These are phyloP conservation scores for Frieseomelitta varia DNA, from an alignment of 1,140 invertebrate species.

Conservation along the genomic window DNA sequence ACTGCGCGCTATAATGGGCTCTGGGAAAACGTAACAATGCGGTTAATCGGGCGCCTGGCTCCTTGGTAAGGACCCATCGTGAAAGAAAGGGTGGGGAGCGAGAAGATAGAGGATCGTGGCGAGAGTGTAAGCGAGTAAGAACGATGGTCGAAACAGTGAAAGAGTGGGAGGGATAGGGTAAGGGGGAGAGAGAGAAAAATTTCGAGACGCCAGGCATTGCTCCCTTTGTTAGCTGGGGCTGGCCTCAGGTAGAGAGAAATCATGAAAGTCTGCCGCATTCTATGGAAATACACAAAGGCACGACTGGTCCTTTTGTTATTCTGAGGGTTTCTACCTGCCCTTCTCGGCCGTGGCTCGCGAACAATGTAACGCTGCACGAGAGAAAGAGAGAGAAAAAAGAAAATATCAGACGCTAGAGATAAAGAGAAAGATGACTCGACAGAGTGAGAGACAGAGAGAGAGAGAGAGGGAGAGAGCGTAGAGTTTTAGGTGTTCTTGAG, in stretches of 20 bases:
- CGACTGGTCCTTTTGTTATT: constrained; percentile 56
- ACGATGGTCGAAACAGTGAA: not conserved
- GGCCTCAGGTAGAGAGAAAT: constrained; percentile 56
- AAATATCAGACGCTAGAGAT: not conserved
- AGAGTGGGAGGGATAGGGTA: too few species aligned
- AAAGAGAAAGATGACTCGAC: not conserved
- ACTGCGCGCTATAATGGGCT: constrained; percentile 48
- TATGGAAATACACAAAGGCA: constrained; percentile 63
- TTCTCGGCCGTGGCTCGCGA: constrained; percentile 43
- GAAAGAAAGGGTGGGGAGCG: not conserved
- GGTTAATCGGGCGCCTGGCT: constrained; percentile 62
- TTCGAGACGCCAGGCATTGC: constrained; percentile 52
- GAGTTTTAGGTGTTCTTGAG: constrained; percentile 7
- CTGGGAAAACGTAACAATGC: constrained; percentile 64
- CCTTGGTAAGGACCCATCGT: constrained; percentile 5
- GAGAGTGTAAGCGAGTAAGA: not conserved
- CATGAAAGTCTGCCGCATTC: constrained; percentile 60
- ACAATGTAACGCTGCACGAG: constrained; percentile 52
- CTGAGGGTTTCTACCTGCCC: constrained; percentile 57
- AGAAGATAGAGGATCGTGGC: not conserved
- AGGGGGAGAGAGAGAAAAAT: constrained; percentile 28
- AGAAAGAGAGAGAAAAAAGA: not conserved
- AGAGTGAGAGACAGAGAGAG: not conserved
- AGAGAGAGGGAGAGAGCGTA: not conserved
- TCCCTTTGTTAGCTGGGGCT: constrained; percentile 40